Evolutionary conservation across 2,888 invertebrate species (phyloP), one percentile per base, ranked within the genome.

Genomic region (Resseliella maxima): DNA sequence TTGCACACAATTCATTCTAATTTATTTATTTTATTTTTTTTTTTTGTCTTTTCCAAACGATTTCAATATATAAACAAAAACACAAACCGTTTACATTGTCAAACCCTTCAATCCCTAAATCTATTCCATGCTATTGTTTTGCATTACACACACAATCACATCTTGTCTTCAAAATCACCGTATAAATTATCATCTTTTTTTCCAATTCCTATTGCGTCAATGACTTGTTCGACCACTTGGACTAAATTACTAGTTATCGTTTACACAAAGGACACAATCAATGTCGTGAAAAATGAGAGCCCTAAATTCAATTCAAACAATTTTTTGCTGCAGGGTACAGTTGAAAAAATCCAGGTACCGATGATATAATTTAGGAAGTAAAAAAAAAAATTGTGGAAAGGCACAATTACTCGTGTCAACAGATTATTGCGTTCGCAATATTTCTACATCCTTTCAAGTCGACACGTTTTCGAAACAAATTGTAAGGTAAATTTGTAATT

Each of bases 221-320:
- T 24, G 83, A 83, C 83, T 83, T 83, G 83, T 12, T 38, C 83
- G 36, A 38, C 38, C 83, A 38, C 83, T 83, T 83, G n/a, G 24
- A 38, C 83, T 6, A 83, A 83, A 83, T 83, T 83, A 83, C 83
- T 38, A 83, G 83, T 38, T 83, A 83, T 83, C 83, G 83, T 38
- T 83, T 38, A 38, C 83, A 83, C 83, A 83, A 83, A 83, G 83
- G 83, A 83, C 38, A 38, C 31, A 83, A 83, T 83, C 83, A 83
- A 24, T 18, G 27, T 24, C 24, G 27, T 24, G 64, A 27, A 64
- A 64, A 81, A 35, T 15, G 3, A 31, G 15, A 36, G 18, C 59
- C 59, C 12, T 24, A n/a, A 59, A 59, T 59, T 59, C 59, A 59
- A 50, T 59, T 59, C 18, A 5, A 50, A 50, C 41, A 41, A 41